Base-by-base conservation (phyloP, 2,888 invertebrate genomes). In the Abrostola triplasia region DNA sequence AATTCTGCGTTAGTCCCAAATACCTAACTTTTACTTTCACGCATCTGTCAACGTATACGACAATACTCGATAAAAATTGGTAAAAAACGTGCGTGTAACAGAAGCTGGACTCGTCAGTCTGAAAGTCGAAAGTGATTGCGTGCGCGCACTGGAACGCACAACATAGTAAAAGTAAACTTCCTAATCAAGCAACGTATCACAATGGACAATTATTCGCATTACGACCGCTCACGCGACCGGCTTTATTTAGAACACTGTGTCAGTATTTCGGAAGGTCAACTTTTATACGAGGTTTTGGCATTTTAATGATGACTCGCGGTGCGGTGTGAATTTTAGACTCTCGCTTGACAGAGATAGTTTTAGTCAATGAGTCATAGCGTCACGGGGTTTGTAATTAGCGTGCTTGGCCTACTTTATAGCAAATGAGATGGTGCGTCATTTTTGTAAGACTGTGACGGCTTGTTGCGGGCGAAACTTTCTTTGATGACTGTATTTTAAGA, bases 41-140 rank as follows among this genome's bases (percentile, higher is more conserved):
- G 51, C 76, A 73, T 79, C 76, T 75, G 73, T 76, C 68, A 77
- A 79, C 76, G 66, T 60, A 64, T 73, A 76, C 65, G 75, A 72
- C 80, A 80, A 76, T 72, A 79, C 79, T 80, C 65, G 65, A 67
- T 62, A 74, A 73, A 75, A 74, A 73, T 73, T 61, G 49, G 66
- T 65, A 79, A 79, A 80, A 82, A 76, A 67, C 64, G 59, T 68
- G 72, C 72, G 67, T 73, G 70, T 57, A 64, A 63, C 57, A 63
- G 66, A 56, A 64, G 78, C 76, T 76, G 78, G 72, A 75, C 58
- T 42, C 50, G 61, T 50, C 47, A 75, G 54, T 79, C 88, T 84
- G 90, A 90, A 91, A 93, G 92, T 92, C 79, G 92, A 93, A 93
- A 92, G 93, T 92, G 90, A 86, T 93, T 85, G 92, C 93, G 92